Evolutionary conservation across 2,888 invertebrate species (phyloP), one percentile per base, ranked within the genome.

Genomic region (Augiades crinisus): DNA sequence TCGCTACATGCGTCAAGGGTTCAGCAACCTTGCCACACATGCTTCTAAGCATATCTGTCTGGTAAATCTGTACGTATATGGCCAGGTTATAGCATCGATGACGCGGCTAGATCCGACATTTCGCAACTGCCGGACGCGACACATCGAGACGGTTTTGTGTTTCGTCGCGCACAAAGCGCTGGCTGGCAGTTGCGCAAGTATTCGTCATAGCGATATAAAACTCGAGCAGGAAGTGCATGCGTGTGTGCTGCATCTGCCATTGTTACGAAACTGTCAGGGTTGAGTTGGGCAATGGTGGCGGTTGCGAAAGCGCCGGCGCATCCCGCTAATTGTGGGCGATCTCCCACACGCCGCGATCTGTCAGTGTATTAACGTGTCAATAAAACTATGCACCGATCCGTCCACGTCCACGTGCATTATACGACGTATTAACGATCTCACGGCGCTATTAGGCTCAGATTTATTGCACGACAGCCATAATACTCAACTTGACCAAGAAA

Each of bases 251-350:
- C 69, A 74, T 72, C 76, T 75, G 81, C 81, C 81, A 85, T 86
- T 86, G 72, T 85, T 85, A 78, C 87, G 80, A 86, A 86, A 88
- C 78, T 80, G 83, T 86, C 88, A 87, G 88, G 87, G 88, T 86
- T 85, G 82, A 78, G 83, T 87, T 85, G 80, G 82, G 85, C 82
- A 87, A 87, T 68, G 67, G 71, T 69, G 57, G 67, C 70, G 56
- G 67, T 87, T 86, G 86, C 83, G 81, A 85, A 82, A 86, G 63
- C 75, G 63, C 68, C 67, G 66, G 69, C 75, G 76, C 84, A 81
- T 86, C 85, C 85, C 84, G 83, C 78, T 84, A 77, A 83, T 82
- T 83, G 78, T 83, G 75, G 72, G 71, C 80, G 78, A 78, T 82
- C 81, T 80, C 81, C 75, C 78, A 78, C 75, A 75, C 72, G 57